Base-by-base conservation (phyloP, 2,888 invertebrate genomes). In the Drosophila helvetica region DNA sequence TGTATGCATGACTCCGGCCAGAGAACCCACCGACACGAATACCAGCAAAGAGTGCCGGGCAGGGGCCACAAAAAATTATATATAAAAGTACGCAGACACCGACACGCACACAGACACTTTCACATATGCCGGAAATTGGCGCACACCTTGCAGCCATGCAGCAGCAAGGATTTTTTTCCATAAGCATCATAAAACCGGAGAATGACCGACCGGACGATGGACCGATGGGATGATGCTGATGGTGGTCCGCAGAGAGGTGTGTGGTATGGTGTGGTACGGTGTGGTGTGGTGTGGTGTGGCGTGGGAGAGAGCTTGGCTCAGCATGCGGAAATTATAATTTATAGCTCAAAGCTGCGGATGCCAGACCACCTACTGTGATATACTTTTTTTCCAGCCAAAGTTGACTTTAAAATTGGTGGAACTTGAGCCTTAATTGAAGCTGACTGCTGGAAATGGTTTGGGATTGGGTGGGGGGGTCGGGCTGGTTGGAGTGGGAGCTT, bases 91-190 rank as follows among this genome's bases (percentile, higher is more conserved):
- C 52, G 47, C 57, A 65, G 51, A 55, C 62, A 55, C 72, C 55
- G 70, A 45, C 56, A n/a, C 48, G 7, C 6, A 45, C 46, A 52
- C 60, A 42, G 43, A 47, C 54, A 70, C 60, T 67, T 58, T 56
- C 67, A 77, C 75, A 85, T 82, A 72, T 58, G 76, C 84, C 84
- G 88, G 85, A 85, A 88, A 85, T 88, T 86, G 88, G 78, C 85
- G 89, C 85, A 88, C 87, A 85, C 85, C 85, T 88, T 81, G 75
- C 85, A 88, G 85, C 71, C 84, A 85, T 85, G 85, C 85, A 84
- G 77, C 65, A 74, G 68, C 77, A 75, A 51, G 62, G 62, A 30
- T 46, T 75, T 74, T 71, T 59, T 74, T 71, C 56, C 68, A 84
- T 67, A 72, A 79, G 70, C 79, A 64, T 66, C 69, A 73, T 73